phyloP scores from a whole-genome alignment of 2,113 vertebrate genomes.

The Ceyx cyanopectus region DNA sequence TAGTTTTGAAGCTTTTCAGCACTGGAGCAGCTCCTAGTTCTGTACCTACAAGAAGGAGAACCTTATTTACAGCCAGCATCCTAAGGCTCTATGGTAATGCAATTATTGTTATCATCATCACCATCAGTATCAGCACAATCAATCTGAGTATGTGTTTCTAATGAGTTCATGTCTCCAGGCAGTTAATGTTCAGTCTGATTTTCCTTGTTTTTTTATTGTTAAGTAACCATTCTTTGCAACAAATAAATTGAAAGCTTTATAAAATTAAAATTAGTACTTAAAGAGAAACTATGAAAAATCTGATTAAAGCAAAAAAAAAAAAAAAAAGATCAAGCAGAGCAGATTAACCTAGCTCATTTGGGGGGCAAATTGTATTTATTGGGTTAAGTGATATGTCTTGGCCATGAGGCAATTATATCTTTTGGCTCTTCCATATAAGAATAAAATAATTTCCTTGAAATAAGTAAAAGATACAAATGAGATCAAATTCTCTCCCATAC shows the following conservation, averaged over 20 bases:
- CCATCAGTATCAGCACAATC: conserved; percentile 35
- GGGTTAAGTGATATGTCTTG: neutral
- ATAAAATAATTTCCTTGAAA: neutral
- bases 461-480: neutral
- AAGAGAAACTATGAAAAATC: conserved; percentile 16
- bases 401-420: neutral
- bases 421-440: neutral
- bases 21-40: neutral
- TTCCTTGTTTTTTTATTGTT: neutral
- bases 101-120: conserved; percentile 38
- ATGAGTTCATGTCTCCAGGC: conserved; percentile 11
- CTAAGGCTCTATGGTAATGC: conserved; percentile 19
- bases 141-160: conserved; percentile 19
- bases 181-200: neutral
- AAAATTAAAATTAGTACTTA: conserved; percentile 15
- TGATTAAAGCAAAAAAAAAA: neutral
- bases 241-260: conserved; percentile 34
- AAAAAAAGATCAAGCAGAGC: neutral
- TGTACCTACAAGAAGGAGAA: neutral
- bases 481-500: neutral
- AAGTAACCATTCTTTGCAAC: neutral
- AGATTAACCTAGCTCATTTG: neutral
- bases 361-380: neutral
- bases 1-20: neutral
- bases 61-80: neutral